These are phyloP conservation scores for Diglossa brunneiventris DNA, from an alignment of 2,113 vertebrate genomes.

Conservation along the genomic window DNA sequence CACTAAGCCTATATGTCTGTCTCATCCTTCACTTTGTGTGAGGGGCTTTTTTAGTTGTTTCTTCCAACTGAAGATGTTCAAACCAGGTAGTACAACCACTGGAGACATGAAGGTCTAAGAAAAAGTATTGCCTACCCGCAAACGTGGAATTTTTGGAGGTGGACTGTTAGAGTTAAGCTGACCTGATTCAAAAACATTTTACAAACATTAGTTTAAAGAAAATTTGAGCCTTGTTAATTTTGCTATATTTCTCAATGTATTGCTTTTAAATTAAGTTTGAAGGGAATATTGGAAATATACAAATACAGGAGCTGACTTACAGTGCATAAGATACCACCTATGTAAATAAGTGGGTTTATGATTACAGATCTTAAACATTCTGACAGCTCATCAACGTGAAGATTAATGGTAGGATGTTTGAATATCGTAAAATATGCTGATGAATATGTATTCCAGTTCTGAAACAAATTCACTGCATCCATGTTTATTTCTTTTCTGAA, in stretches of 20 bases:
- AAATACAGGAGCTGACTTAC: not conserved
- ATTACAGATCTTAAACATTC: not conserved
- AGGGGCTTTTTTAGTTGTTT: not conserved
- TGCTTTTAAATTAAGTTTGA: not conserved
- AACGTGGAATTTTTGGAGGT: not conserved
- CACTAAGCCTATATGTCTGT: not conserved
- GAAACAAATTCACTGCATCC: not conserved
- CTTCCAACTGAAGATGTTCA: not conserved
- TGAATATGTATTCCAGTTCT: constrained; percentile 21
- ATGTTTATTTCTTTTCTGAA: not conserved
- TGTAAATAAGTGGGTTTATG: not conserved
- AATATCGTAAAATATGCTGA: not conserved
- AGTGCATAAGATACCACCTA: not conserved
- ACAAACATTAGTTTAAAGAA: not conserved
- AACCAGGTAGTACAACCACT: not conserved
- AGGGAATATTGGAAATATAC: not conserved
- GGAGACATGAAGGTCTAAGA: not conserved
- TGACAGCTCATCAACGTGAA: not conserved
- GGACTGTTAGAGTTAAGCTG: not conserved
- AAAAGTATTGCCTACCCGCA: not conserved
- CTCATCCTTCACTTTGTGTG: not conserved
- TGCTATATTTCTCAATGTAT: not conserved
- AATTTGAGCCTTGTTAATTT: not conserved
- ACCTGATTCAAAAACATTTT: not conserved
- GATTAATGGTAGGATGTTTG: not conserved